A percentile compares a stretch with the other conserved stretches of the same genome.
These are phyloP conservation scores for Exaiptasia diaphana DNA, from an alignment of 64 coral and sea anemone species.

Conservation along the genomic window DNA sequence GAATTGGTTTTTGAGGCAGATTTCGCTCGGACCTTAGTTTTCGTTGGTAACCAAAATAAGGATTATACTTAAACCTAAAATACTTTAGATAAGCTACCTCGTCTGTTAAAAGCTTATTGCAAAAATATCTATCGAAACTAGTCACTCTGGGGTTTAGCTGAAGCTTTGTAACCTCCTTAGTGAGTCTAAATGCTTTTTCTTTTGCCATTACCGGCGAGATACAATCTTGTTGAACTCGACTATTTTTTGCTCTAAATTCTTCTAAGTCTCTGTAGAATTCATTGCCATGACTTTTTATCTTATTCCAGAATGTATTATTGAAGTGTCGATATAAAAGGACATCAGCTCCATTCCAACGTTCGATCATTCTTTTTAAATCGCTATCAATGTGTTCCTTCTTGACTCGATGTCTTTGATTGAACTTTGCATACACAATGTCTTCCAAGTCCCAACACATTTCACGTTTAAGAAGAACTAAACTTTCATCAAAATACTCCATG, in stretches of 20 bases:
- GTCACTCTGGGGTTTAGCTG: conserved; percentile 47
- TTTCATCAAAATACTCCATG: conserved; percentile 99
- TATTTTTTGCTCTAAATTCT: conserved; percentile 66
- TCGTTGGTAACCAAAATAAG: conserved; percentile 57
- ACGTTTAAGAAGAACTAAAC: conserved; percentile 82
- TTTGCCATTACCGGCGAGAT: conserved; percentile 58
- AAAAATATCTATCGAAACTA: conserved; percentile 67
- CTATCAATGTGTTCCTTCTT: conserved; percentile 5
- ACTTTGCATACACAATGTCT: conserved; percentile 82
- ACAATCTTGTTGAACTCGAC: conserved; percentile 50
- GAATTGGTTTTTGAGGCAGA: too few species aligned
- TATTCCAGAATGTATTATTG: conserved; percentile 96
- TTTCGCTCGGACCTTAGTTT: conserved; percentile 30
- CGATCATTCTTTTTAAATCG: conserved; percentile 28
- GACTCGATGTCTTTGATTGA: conserved; percentile 69
- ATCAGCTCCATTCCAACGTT: conserved; percentile 70
- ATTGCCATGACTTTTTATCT: conserved; percentile 59
- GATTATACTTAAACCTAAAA: conserved; percentile 70
- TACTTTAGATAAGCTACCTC: conserved; percentile 83
- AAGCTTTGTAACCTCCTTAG: conserved; percentile 41
- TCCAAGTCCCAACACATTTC: conserved; percentile 92
- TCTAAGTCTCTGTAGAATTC: conserved; percentile 71
- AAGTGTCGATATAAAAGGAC: conserved; percentile 67
- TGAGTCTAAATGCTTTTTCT: conserved; percentile 67
- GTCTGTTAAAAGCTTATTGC: conserved; percentile 77